Conservation (phyloP, 2,113 vertebrate species). For the Zeus faber region DNA sequence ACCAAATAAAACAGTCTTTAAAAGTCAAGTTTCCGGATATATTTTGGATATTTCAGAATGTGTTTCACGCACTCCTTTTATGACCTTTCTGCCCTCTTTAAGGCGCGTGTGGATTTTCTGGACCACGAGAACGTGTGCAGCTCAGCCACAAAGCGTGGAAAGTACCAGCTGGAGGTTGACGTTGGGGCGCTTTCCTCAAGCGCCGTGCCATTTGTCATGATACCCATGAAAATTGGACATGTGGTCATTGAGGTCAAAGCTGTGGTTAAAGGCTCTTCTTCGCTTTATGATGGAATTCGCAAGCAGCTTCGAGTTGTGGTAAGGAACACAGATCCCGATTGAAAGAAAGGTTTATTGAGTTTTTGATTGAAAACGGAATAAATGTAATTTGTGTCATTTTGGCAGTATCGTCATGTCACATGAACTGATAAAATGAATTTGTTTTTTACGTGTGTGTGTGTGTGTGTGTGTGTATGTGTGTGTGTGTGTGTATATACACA, state of each 20-base stretch:
- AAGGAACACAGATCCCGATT: too few species aligned
- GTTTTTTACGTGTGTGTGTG: too few species aligned
- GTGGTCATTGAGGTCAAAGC: constrained; percentile 81
- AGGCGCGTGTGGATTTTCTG: constrained; percentile 82
- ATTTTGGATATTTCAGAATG: too few species aligned
- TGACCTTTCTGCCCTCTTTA: constrained; percentile 1
- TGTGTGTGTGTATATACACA: too few species aligned
- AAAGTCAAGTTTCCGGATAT: background rate
- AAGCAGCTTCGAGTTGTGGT: constrained; percentile 86
- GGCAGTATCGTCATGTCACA: too few species aligned
- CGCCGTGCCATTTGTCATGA: constrained; percentile 76
- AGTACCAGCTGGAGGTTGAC: constrained; percentile 46
- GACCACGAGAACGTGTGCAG: constrained; percentile 80
- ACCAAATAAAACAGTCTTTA: background rate
- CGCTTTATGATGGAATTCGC: constrained; percentile 75
- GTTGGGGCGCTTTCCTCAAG: constrained; percentile 54
- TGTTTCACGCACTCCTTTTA: too few species aligned
- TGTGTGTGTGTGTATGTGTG: too few species aligned
- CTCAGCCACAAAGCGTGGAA: constrained; percentile 67
- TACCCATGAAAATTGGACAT: constrained; percentile 76
- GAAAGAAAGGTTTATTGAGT: too few species aligned
- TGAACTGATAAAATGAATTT: too few species aligned
- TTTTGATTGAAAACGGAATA: too few species aligned
- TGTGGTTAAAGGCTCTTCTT: fast-evolving
- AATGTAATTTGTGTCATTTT: too few species aligned